phyloP scores from a whole-genome alignment of 2,113 vertebrate species.

The Colossoma macropomum region DNA sequence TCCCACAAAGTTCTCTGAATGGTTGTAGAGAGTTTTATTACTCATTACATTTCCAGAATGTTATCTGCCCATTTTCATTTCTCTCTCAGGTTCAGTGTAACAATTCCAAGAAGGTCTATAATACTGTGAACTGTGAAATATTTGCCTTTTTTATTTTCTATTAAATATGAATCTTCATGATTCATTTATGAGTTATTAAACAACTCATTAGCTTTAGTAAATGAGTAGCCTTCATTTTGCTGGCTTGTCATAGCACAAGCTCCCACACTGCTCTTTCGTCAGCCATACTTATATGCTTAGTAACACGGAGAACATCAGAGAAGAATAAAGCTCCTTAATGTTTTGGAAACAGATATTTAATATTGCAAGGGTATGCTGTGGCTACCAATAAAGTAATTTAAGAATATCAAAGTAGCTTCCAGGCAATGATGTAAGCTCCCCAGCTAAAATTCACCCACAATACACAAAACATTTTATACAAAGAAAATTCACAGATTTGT shows the following conservation, averaged over 20 bases:
- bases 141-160: background rate
- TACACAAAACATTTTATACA: background rate
- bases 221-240: background rate
- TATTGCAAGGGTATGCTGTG: constrained; percentile 8
- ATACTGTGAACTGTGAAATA: background rate
- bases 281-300: background rate
- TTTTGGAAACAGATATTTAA: constrained; percentile 11
- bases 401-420: background rate
- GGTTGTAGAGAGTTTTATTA: background rate
- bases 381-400: background rate
- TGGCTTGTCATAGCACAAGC: background rate
- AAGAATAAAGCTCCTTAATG: background rate
- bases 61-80: background rate
- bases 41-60: background rate
- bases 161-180: background rate
- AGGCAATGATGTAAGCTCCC: background rate
- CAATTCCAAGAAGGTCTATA: background rate
- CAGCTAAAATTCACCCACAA: background rate
- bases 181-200: background rate
- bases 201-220: background rate
- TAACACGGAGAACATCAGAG: background rate
- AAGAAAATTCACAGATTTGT: background rate
- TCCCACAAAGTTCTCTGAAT: background rate
- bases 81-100: background rate
- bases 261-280: background rate